Evolutionary conservation across 2,797 vertebrate genomes (phyloP).

Genomic region (Tamandua tetradactyla): DNA sequence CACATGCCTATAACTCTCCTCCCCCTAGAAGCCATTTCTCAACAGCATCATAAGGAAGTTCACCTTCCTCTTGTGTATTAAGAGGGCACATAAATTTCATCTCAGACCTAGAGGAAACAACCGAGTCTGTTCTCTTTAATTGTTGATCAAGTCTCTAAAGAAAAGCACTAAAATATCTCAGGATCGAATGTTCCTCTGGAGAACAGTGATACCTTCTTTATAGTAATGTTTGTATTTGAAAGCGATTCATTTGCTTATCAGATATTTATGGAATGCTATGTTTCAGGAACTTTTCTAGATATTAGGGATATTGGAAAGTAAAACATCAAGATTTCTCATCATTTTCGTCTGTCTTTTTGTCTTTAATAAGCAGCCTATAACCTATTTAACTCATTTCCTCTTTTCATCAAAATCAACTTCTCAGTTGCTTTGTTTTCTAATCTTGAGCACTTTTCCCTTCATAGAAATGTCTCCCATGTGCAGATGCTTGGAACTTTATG

Average conservation of each 20-base stretch:
- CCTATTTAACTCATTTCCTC: constrained; percentile 47
- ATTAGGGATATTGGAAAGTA: neutral
- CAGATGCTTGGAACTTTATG: neutral
- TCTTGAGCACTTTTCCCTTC: neutral
- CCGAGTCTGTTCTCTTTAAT: neutral
- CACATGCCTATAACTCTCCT: neutral
- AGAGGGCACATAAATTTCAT: neutral
- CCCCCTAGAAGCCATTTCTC: neutral
- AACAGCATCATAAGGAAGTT: neutral
- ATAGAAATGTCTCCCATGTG: constrained; percentile 44
- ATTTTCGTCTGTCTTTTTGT: neutral
- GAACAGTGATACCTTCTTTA: neutral
- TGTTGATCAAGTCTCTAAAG: neutral
- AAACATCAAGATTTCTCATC: neutral
- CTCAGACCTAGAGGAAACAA: neutral
- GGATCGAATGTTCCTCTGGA: neutral
- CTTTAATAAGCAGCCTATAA: neutral
- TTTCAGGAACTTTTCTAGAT: neutral
- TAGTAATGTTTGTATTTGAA: constrained; percentile 12
- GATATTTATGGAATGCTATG: neutral
- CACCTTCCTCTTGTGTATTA: neutral
- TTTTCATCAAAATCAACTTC: constrained; percentile 58
- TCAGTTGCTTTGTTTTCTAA: constrained; percentile 26
- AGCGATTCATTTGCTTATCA: constrained; percentile 16
- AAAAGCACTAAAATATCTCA: neutral